These are phyloP conservation scores for Watsonalla cultraria DNA, from an alignment of 2,888 invertebrate genomes.

Conservation along the genomic window DNA sequence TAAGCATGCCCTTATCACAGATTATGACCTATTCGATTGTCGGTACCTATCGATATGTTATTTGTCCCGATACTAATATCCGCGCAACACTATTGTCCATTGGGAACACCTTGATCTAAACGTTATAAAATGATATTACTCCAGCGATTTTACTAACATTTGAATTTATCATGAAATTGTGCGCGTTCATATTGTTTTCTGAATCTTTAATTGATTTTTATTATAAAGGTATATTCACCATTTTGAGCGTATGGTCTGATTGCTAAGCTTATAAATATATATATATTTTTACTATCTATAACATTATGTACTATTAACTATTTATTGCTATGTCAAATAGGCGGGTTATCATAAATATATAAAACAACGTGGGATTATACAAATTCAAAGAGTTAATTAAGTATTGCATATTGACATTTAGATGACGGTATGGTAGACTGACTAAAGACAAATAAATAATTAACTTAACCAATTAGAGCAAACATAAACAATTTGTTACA, in stretches of 20 bases:
- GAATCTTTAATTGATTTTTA: slow-evolving; percentile 17
- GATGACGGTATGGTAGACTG: too few species aligned
- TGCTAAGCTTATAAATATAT: slow-evolving; percentile 63
- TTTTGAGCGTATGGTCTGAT: slow-evolving; percentile 49
- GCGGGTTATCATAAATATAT: slow-evolving; percentile 65
- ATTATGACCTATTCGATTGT: slow-evolving; percentile 61
- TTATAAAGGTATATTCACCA: slow-evolving; percentile 8
- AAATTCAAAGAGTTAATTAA: slow-evolving; percentile 47
- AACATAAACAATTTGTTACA: slow-evolving; percentile 34
- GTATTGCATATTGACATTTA: slow-evolving; percentile 16
- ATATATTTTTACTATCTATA: slow-evolving; percentile 63
- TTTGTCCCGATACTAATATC: slow-evolving; percentile 28
- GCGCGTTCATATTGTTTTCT: slow-evolving; percentile 38
- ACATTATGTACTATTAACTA: slow-evolving; percentile 43
- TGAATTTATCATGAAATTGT: slow-evolving; percentile 28
- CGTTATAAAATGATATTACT: not conserved
- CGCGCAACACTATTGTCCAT: slow-evolving; percentile 1
- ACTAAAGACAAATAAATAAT: slow-evolving; percentile 13
- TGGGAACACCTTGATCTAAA: not conserved
- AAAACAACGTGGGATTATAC: slow-evolving; percentile 56
- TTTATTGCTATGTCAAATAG: slow-evolving; percentile 78
- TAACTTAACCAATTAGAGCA: slow-evolving; percentile 8
- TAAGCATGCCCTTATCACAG: slow-evolving; percentile 75
- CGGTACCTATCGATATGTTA: slow-evolving; percentile 68
- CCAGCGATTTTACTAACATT: slow-evolving; percentile 3